These are phyloP conservation scores for Microcaecilia unicolor DNA, from an alignment of 2,797 vertebrate genomes.

Conservation along the genomic window DNA sequence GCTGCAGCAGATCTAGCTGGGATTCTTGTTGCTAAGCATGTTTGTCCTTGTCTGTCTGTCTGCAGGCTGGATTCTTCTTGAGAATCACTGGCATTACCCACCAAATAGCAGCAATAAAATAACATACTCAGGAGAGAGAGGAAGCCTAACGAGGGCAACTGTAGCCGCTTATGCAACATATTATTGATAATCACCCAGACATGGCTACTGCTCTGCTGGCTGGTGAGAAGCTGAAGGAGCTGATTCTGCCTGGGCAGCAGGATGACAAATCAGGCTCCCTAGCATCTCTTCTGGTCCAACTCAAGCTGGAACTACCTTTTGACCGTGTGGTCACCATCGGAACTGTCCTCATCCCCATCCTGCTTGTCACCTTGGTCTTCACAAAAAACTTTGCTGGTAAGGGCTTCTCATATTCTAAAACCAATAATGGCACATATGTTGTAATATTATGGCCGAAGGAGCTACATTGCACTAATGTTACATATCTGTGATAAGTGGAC, in stretches of 20 bases:
- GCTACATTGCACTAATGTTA: too few relatives aligned
- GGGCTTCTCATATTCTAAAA: too few relatives aligned
- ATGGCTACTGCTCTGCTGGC: slow-evolving; percentile 97
- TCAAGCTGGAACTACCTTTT: slow-evolving; percentile 94
- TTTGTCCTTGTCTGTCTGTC: not conserved
- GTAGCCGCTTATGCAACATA: slow-evolving; percentile 83
- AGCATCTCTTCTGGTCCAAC: slow-evolving; percentile 86
- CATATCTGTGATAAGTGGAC: too few relatives aligned
- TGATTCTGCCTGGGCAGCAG: slow-evolving; percentile 89
- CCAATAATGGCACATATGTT: too few relatives aligned
- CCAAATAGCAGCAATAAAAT: not conserved
- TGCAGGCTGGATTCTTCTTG: not conserved
- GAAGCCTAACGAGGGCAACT: slow-evolving; percentile 25
- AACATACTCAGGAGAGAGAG: not conserved
- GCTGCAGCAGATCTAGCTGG: too few relatives aligned
- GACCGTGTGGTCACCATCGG: slow-evolving; percentile 96
- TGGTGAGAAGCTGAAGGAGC: slow-evolving; percentile 95
- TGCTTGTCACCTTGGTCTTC: slow-evolving; percentile 94
- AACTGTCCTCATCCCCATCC: slow-evolving; percentile 93
- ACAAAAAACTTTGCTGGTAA: slow-evolving; percentile 97
- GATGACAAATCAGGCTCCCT: slow-evolving; percentile 83
- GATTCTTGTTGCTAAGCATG: too few relatives aligned
- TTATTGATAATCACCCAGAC: slow-evolving; percentile 95
- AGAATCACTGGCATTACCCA: not conserved
- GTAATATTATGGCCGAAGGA: too few relatives aligned